Percentiles rank a stretch among this genome's conserved stretches.
phyloP scores from a whole-genome alignment of 2,888 invertebrate genomes.

The Noctuana brunneofusca region DNA sequence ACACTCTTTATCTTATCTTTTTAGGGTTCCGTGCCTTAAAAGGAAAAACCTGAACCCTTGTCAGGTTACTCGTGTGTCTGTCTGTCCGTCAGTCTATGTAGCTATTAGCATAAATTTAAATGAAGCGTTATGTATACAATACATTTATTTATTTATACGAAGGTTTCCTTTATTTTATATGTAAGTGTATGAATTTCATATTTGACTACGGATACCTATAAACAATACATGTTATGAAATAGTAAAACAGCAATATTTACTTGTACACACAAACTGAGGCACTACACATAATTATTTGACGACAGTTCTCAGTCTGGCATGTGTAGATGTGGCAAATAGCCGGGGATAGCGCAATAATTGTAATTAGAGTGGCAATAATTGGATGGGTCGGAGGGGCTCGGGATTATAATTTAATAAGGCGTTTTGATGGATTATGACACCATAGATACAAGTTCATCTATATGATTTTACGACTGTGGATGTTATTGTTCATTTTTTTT shows the following conservation, averaged over 20 bases:
- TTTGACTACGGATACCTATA: too few species aligned
- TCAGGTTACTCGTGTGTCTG: too few species aligned
- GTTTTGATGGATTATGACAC: constrained; percentile 46
- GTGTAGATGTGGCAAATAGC: constrained; percentile 23
- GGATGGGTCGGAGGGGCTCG: constrained; percentile 43
- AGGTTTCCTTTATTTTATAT: too few species aligned
- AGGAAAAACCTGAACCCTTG: too few species aligned
- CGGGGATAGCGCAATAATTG: constrained; percentile 41
- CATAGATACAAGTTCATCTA: constrained; percentile 43
- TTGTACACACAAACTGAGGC: neutral
- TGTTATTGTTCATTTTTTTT: neutral
- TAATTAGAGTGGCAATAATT: constrained; percentile 45
- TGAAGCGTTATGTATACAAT: too few species aligned
- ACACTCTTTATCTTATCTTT: neutral
- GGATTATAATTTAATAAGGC: constrained; percentile 47
- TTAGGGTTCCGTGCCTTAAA: too few species aligned
- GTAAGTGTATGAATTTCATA: too few species aligned
- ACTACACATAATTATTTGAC: constrained; percentile 32
- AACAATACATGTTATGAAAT: too few species aligned
- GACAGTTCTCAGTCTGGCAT: constrained; percentile 18
- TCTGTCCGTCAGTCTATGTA: too few species aligned
- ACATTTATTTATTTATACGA: too few species aligned
- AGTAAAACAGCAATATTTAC: neutral
- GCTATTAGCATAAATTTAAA: too few species aligned
- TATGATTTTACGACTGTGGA: constrained; percentile 9